Conservation (phyloP, 2,113 vertebrate species). For the Pseudopipra pipra region DNA sequence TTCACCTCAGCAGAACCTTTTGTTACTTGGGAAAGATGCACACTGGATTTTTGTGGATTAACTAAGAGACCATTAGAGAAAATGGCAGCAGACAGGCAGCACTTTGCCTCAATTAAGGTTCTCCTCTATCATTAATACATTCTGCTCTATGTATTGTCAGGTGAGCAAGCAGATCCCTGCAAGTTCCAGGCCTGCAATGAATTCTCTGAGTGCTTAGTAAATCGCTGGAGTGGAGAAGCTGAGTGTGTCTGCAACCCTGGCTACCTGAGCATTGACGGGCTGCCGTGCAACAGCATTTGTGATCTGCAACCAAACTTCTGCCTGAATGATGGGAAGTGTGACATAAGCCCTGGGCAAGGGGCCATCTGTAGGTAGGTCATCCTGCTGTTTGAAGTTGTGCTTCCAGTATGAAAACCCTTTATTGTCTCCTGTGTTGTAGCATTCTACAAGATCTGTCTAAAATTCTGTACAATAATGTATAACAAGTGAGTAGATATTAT, state of each 20-base stretch:
- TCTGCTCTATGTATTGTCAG: constrained; percentile 64
- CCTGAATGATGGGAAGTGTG: constrained; percentile 93
- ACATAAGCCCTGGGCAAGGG: constrained; percentile 88
- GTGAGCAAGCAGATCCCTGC: constrained; percentile 89
- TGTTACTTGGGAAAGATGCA: neutral
- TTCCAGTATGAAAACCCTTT: neutral
- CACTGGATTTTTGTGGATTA: neutral
- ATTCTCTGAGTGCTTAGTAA: constrained; percentile 88
- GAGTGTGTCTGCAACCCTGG: constrained; percentile 90
- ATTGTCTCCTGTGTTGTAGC: neutral
- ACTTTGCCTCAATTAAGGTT: neutral
- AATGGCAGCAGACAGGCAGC: neutral
- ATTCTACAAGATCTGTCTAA: neutral
- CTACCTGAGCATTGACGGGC: constrained; percentile 87
- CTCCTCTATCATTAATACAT: neutral
- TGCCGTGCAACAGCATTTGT: constrained; percentile 92
- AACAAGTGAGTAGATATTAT: neutral
- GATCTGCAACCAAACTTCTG: constrained; percentile 88
- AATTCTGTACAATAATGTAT: neutral
- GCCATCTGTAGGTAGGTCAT: constrained; percentile 90
- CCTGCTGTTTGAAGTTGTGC: neutral
- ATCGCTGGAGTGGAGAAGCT: constrained; percentile 86
- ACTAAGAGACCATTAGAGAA: neutral
- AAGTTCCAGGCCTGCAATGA: constrained; percentile 97
- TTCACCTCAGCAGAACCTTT: neutral